A percentile compares a stretch with the other conserved stretches of the same genome.
Evolutionary conservation across 2,888 invertebrate genomes (phyloP).

Genomic region (Pristionchus maxplancki): DNA sequence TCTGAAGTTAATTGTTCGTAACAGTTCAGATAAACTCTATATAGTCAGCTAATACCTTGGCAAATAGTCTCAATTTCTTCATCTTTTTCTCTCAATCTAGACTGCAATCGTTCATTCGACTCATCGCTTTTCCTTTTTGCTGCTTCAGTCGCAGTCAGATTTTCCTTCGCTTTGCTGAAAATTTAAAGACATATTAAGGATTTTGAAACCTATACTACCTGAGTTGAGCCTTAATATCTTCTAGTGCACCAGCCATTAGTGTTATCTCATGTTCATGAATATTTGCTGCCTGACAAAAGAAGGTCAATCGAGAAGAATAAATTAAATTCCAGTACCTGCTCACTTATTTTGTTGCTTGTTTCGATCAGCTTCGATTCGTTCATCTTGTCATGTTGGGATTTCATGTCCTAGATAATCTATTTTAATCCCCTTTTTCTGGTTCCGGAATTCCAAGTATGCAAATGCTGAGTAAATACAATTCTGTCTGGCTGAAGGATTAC

Average conservation of each 20-base stretch:
- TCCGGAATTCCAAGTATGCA: neutral
- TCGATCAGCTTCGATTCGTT: slow-evolving; percentile 32
- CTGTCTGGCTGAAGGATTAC: neutral
- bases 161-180: slow-evolving; percentile 3
- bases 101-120: slow-evolving; percentile 34
- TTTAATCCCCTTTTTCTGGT: neutral
- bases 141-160: neutral
- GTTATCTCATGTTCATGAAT: slow-evolving; percentile 35
- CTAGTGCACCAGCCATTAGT: slow-evolving; percentile 8
- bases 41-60: neutral
- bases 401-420: neutral
- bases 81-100: slow-evolving; percentile 22
- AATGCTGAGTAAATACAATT: neutral
- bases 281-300: neutral
- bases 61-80: neutral
- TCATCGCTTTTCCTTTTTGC: slow-evolving; percentile 8
- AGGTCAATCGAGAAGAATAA: no score
- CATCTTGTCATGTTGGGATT: slow-evolving; percentile 33
- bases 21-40: neutral
- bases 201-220: neutral
- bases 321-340: slow-evolving; percentile 5
- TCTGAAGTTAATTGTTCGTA: slow-evolving; percentile 3
- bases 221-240: neutral
- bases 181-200: neutral
- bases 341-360: slow-evolving; percentile 49